Evolutionary conservation across 2,113 vertebrate species (phyloP).

Genomic region (Burhinus oedicnemus): DNA sequence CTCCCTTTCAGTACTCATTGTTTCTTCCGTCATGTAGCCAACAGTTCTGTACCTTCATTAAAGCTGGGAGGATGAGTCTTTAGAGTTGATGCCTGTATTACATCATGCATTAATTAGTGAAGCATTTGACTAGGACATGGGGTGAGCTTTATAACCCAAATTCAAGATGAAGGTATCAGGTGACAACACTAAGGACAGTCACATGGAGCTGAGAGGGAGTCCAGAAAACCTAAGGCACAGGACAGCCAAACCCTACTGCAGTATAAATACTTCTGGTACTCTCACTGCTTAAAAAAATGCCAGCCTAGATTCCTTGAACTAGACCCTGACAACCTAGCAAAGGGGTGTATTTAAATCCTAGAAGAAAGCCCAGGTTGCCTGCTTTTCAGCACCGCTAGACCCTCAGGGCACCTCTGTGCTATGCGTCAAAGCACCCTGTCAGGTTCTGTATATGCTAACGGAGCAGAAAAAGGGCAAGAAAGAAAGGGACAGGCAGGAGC

Average conservation of each 20-base stretch:
- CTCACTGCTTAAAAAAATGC: background rate
- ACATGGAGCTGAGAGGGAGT: background rate
- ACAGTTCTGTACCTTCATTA: background rate
- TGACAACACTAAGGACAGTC: background rate
- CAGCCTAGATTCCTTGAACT: background rate
- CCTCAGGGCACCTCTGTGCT: background rate
- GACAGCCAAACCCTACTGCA: background rate
- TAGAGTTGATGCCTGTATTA: background rate
- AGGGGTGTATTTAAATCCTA: background rate
- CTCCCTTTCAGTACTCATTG: background rate
- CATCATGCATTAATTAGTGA: background rate
- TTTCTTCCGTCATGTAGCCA: background rate
- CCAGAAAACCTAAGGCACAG: background rate
- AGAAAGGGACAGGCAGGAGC: background rate
- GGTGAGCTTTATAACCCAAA: background rate
- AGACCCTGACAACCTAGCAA: background rate
- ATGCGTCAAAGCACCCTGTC: background rate
- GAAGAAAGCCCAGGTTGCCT: background rate
- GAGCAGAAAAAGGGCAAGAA: background rate
- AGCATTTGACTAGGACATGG: background rate
- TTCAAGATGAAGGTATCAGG: background rate
- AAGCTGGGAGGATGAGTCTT: background rate
- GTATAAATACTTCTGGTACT: background rate
- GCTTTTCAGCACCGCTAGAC: background rate
- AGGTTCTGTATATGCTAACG: background rate